phyloP scores from a whole-genome alignment of 2,888 invertebrate genomes.

The Melinaea menophilus region DNA sequence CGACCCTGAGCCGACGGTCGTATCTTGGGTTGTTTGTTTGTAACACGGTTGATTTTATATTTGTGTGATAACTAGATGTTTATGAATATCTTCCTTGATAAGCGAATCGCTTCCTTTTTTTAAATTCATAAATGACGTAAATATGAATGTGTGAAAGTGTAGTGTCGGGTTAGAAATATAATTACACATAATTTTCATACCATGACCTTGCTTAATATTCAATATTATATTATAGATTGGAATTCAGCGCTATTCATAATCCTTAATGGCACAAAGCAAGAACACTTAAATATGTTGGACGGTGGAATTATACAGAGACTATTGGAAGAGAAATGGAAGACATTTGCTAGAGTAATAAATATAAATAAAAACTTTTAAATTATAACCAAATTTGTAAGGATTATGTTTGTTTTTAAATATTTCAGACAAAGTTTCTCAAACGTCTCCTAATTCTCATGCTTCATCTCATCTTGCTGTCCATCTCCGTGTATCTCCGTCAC shows the following conservation, averaged over 20 bases:
- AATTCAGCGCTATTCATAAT: constrained; percentile 99
- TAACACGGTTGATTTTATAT: too few species aligned
- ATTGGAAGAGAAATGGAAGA: constrained; percentile 99
- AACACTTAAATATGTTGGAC: constrained; percentile 98
- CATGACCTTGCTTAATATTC: too few species aligned
- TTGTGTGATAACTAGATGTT: too few species aligned
- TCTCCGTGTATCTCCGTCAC: constrained; percentile 94
- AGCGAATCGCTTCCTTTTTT: not conserved
- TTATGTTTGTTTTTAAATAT: constrained; percentile 22
- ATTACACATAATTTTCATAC: too few species aligned
- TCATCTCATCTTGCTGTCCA: constrained; percentile 91
- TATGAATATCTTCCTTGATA: too few species aligned
- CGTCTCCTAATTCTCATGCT: constrained; percentile 91
- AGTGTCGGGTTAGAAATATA: too few species aligned
- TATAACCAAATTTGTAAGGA: not conserved
- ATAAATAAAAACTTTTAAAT: not conserved
- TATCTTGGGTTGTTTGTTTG: too few species aligned
- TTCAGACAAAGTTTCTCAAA: constrained; percentile 94
- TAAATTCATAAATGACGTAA: too few species aligned
- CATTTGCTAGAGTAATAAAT: constrained; percentile 90
- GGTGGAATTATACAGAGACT: constrained; percentile 98
- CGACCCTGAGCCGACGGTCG: too few species aligned
- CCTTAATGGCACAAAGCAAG: constrained; percentile 97
- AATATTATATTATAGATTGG: constrained; percentile 85
- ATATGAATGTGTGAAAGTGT: too few species aligned